A percentile compares a stretch with the other conserved stretches of the same genome.
Conservation (phyloP, 2,113 vertebrate species). For the Myiagra hebetior region DNA sequence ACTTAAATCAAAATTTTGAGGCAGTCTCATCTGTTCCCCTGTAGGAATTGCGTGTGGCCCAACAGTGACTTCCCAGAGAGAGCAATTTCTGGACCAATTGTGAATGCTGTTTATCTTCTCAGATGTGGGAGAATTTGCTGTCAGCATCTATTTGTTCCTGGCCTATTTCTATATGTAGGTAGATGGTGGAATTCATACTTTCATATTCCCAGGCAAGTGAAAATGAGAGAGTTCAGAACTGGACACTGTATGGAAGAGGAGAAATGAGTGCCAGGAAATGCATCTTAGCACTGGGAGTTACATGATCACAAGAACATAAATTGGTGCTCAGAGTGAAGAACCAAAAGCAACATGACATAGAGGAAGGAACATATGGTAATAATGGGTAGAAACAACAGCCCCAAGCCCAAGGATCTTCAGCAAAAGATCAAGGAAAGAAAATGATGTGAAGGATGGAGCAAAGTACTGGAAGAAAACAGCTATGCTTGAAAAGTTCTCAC, state of each 20-base stretch:
- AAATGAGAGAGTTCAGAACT: background rate
- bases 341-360: background rate
- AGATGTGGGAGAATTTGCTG: background rate
- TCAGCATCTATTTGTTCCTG: background rate
- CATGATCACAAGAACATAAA: rapidly evolving
- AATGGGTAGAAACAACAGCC: background rate
- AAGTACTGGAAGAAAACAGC: background rate
- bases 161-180: background rate
- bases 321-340: background rate
- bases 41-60: background rate
- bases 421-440: background rate
- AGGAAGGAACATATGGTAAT: background rate
- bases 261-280: background rate
- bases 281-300: background rate
- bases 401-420: background rate
- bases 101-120: background rate
- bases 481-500: background rate
- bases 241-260: background rate
- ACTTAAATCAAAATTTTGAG: background rate
- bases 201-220: background rate
- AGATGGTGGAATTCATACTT: background rate
- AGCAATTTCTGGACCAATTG: background rate
- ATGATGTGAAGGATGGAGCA: background rate
- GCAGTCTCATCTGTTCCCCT: background rate
- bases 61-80: background rate